phyloP scores from a whole-genome alignment of 2,888 invertebrate species.

The Bombylius discolor region DNA sequence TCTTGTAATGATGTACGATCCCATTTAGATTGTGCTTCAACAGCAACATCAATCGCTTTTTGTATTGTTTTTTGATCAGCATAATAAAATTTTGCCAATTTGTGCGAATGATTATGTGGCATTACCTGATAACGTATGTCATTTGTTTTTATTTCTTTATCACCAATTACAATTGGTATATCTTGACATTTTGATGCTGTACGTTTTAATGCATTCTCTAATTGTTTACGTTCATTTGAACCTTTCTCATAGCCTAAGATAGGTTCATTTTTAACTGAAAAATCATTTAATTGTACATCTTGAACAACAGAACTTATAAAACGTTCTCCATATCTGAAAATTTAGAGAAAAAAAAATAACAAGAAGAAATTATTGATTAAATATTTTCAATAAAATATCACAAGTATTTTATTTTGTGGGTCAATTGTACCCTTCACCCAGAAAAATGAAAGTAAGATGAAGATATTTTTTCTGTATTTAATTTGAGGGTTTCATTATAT shows the following conservation, averaged over 20 bases:
- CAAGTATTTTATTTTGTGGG: too few relatives aligned
- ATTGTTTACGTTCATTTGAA: constrained; percentile 62
- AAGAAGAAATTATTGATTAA: too few relatives aligned
- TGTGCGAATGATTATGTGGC: constrained; percentile 84
- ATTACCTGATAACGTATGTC: constrained; percentile 64
- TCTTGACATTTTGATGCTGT: constrained; percentile 58
- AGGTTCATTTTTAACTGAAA: constrained; percentile 63
- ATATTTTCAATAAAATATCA: too few relatives aligned
- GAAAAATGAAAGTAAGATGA: too few relatives aligned
- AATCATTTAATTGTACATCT: constrained; percentile 50
- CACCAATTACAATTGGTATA: constrained; percentile 94
- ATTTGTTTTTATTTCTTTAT: constrained; percentile 65
- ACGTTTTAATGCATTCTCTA: constrained; percentile 55
- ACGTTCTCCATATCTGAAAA: constrained; percentile 27
- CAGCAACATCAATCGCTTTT: constrained; percentile 70
- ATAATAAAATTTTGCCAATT: constrained; percentile 84
- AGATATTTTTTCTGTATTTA: too few relatives aligned
- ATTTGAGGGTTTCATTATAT: too few relatives aligned
- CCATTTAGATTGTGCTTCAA: constrained; percentile 75
- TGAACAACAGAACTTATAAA: constrained; percentile 52
- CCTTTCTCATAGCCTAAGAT: constrained; percentile 65
- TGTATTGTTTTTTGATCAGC: constrained; percentile 73
- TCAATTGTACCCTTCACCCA: too few relatives aligned
- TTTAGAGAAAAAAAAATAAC: too few relatives aligned
- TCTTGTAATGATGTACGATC: constrained; percentile 72